Base-by-base conservation (phyloP, 2,888 invertebrate species). In the Caenorhabditis virilis region DNA sequence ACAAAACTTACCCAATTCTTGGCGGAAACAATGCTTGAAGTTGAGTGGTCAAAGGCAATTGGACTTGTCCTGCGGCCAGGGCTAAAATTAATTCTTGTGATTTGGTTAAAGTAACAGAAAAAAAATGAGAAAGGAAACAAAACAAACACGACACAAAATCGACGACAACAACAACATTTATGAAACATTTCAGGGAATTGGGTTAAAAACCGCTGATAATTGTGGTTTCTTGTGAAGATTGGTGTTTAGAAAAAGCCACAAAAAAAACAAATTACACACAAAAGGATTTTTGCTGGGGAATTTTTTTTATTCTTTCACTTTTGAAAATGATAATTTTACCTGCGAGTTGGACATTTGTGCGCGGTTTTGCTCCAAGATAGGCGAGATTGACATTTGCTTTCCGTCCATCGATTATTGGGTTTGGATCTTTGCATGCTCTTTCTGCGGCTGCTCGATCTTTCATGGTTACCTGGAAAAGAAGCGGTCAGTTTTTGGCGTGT, bases 371-470 rank as follows among this genome's bases (percentile, higher is more conserved):
- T 83, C 95, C 95, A 78, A 95, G 88, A 84, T 95, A 95, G 74
- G 95, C 95, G 80, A 97, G 88, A 87, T 97, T 95, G 50, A 95
- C 95, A 86, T 95, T 95, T 66, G 95, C 95, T 88, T 97, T 97
- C 84, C 95, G 88, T 52, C 95, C 95, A 84, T 95, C 95, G 82
- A 97, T 95, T 84, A 95, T 94, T 52, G 95, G 95, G 86, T 97
- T 97, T 55, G 95, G 94, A 84, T 95, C 95, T 86, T 95, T 93
- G 86, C 94, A 94, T 47, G 95, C 95, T 82, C 93, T 87, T 85
- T 95, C 95, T 49, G 95, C 95, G 46, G 93, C 92, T 56, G 91
- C 89, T 82, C 92, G 88, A 85, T 95, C 94, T 55, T 93, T 91
- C 95, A 95, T 97, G 85, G 95, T 95, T 79, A 95, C 95, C 95